Evolutionary conservation across 2,888 invertebrate genomes (phyloP).

Genomic region (Chrysotoxum bicinctum): DNA sequence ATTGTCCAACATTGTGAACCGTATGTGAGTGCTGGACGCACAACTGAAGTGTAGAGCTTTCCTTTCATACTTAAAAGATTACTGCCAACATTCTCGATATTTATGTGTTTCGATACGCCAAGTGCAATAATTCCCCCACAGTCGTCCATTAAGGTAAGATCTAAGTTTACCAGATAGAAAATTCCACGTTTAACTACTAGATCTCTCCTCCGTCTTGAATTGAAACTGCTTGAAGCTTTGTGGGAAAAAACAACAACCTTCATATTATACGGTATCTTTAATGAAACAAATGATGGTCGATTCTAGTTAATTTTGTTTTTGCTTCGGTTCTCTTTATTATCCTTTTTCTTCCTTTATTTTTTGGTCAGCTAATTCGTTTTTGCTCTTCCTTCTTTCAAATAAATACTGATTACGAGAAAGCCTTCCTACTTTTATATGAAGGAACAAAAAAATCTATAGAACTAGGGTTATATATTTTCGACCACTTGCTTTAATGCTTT

Average conservation of each 20-base stretch:
- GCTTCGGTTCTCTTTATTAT: conserved; percentile 35
- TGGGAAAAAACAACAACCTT: neutral
- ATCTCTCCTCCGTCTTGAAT: neutral
- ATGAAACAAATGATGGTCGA: conserved; percentile 57
- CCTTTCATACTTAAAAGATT: too few relatives aligned
- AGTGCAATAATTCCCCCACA: too few relatives aligned
- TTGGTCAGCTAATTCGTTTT: conserved; percentile 22
- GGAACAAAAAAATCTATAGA: neutral
- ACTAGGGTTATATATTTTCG: conserved; percentile 16
- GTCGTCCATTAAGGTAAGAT: too few relatives aligned
- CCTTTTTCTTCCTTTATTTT: neutral
- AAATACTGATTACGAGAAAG: conserved; percentile 53
- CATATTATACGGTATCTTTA: conserved; percentile 22
- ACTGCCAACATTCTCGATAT: too few relatives aligned
- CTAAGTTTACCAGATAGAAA: too few relatives aligned
- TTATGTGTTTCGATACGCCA: too few relatives aligned
- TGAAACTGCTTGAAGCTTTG: conserved; percentile 13
- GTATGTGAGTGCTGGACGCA: too few relatives aligned
- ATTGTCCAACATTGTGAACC: too few relatives aligned
- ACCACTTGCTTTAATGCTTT: conserved; percentile 40
- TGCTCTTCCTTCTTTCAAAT: conserved; percentile 23
- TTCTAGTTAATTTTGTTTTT: conserved; percentile 64
- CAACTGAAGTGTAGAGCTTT: too few relatives aligned
- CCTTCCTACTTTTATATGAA: neutral
- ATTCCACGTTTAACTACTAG: neutral